phyloP scores from a whole-genome alignment of 2,888 invertebrate genomes.

The Troilus luridus region DNA sequence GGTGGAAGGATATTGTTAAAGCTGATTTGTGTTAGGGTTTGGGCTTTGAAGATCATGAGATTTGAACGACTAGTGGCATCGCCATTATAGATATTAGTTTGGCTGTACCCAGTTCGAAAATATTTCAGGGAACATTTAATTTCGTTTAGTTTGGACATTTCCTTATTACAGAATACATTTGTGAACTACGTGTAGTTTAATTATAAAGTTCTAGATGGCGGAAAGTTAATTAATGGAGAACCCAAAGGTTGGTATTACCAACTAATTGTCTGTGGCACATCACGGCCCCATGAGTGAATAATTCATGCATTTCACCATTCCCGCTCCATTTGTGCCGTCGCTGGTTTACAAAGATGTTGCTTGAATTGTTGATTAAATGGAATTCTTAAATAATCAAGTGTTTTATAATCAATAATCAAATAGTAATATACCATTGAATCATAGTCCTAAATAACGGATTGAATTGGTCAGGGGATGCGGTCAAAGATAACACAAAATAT shows the following conservation, averaged over 20 bases:
- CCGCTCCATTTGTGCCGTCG: neutral
- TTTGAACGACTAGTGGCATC: too few relatives aligned
- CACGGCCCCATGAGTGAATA: neutral
- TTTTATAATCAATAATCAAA: neutral
- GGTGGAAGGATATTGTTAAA: too few relatives aligned
- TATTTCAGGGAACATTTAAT: too few relatives aligned
- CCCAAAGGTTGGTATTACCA: neutral
- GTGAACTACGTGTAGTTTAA: neutral
- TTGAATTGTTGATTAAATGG: neutral
- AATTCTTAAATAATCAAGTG: neutral
- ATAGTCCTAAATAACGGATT: neutral
- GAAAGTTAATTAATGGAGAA: neutral
- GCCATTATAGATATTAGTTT: too few relatives aligned
- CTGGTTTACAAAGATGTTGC: neutral
- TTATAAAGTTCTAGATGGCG: neutral
- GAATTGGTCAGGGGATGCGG: too few relatives aligned
- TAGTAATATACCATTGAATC: neutral
- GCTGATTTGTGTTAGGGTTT: too few relatives aligned
- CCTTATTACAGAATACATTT: neutral
- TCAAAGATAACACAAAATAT: too few relatives aligned
- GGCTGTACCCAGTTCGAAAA: too few relatives aligned
- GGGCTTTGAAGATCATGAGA: too few relatives aligned
- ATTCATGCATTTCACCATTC: neutral
- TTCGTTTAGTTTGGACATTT: too few relatives aligned
- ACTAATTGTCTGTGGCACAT: conserved; percentile 25